Percentiles rank a stretch among this genome's conserved stretches.
Conservation (phyloP, 2,113 vertebrate species). For the Phocoena phocoena region DNA sequence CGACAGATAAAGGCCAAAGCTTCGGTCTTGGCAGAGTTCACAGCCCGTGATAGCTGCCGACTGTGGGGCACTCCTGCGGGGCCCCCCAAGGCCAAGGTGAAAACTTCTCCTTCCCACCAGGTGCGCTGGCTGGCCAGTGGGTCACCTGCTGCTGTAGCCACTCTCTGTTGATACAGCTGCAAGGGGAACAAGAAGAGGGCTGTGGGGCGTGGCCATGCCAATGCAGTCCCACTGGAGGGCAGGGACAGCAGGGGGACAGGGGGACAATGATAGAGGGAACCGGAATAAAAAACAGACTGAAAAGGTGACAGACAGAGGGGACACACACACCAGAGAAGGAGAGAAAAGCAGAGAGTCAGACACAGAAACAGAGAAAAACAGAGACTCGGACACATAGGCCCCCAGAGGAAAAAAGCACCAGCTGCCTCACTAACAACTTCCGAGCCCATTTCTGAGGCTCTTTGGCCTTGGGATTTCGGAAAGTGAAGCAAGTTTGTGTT, state of each 20-base stretch:
- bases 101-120: not conserved
- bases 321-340: not conserved
- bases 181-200: not conserved
- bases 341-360: not conserved
- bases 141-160: conserved; percentile 56
- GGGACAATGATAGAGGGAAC: not conserved
- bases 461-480: not conserved
- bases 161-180: conserved; percentile 46
- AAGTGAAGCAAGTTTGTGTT: not conserved
- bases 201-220: not conserved
- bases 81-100: not conserved
- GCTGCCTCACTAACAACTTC: not conserved
- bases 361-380: not conserved
- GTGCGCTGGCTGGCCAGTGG: not conserved
- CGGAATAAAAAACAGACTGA: not conserved
- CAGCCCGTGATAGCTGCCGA: not conserved
- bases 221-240: not conserved
- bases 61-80: not conserved
- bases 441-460: not conserved
- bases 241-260: not conserved
- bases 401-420: not conserved
- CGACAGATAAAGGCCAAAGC: not conserved
- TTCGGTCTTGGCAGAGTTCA: not conserved
- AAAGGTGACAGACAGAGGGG: not conserved
- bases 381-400: not conserved